Percentiles rank a stretch among this genome's conserved stretches.
Conservation (phyloP, 2,888 invertebrate genomes). For the Malthinus seriepunctatus region DNA sequence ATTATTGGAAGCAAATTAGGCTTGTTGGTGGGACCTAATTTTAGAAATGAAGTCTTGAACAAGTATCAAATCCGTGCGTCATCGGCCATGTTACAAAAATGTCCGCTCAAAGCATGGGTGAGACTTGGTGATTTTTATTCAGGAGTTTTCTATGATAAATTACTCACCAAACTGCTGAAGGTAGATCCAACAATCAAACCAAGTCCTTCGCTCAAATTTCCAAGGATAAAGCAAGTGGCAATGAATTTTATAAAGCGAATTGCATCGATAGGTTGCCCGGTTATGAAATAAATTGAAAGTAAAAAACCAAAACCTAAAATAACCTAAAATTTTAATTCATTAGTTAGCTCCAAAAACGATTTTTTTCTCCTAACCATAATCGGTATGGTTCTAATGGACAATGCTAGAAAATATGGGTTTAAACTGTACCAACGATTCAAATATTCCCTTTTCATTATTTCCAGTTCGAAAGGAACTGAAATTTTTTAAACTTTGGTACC, state of each 20-base stretch:
- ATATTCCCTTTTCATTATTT: slow-evolving; percentile 63
- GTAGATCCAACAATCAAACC: slow-evolving; percentile 70
- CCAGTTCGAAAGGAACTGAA: slow-evolving; percentile 64
- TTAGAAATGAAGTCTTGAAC: too few species aligned
- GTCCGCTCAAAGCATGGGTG: too few species aligned
- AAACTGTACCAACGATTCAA: slow-evolving; percentile 70
- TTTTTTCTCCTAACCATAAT: slow-evolving; percentile 32
- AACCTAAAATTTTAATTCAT: slow-evolving; percentile 51
- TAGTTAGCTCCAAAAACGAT: too few species aligned
- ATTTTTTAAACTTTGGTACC: too few species aligned
- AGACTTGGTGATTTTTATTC: too few species aligned
- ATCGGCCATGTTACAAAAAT: too few species aligned
- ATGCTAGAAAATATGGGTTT: slow-evolving; percentile 64
- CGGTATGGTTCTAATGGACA: slow-evolving; percentile 61
- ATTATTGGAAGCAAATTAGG: too few species aligned
- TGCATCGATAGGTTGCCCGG: slow-evolving; percentile 70
- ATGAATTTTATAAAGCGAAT: slow-evolving; percentile 64
- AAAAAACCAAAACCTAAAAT: slow-evolving; percentile 57
- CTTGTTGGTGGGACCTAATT: too few species aligned
- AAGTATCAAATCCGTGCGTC: too few species aligned
- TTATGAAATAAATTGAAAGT: slow-evolving; percentile 59
- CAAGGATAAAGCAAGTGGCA: slow-evolving; percentile 61
- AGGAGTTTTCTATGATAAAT: too few species aligned
- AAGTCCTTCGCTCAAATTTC: slow-evolving; percentile 72
- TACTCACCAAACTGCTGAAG: slow-evolving; percentile 62